phyloP scores from a whole-genome alignment of 2,797 vertebrate species.

The Enteromius anoplus region DNA sequence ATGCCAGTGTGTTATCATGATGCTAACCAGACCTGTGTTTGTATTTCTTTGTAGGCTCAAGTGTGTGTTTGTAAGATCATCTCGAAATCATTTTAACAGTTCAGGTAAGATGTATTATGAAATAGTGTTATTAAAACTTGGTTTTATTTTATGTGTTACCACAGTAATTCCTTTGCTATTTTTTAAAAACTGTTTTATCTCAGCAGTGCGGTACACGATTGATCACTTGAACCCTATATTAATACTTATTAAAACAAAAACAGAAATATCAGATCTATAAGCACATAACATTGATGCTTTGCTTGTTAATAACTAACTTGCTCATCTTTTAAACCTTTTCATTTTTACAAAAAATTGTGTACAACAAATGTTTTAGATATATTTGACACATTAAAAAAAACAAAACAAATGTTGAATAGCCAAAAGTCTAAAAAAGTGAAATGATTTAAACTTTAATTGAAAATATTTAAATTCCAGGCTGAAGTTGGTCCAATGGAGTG shows the following conservation, averaged over 20 bases:
- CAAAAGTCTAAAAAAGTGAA: neutral
- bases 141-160: neutral
- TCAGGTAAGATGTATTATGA: neutral
- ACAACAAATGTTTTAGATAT: neutral
- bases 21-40: neutral
- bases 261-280: neutral
- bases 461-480: constrained; percentile 39
- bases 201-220: neutral
- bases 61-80: constrained; percentile 4
- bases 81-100: constrained; percentile 1
- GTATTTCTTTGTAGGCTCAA: constrained; percentile 9
- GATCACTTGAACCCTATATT: neutral
- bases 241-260: neutral
- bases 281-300: neutral
- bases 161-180: constrained; percentile 1
- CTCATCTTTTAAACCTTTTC: neutral
- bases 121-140: neutral
- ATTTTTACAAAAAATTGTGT: constrained; percentile 12
- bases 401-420: neutral
- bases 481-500: constrained; percentile 27
- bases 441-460: constrained; percentile 32
- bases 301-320: neutral
- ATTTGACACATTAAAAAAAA: no score
- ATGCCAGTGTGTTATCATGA: neutral
- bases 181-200: constrained; percentile 5